Conservation (phyloP, 1,140 invertebrate genomes). For the Drosophila setifemur region DNA sequence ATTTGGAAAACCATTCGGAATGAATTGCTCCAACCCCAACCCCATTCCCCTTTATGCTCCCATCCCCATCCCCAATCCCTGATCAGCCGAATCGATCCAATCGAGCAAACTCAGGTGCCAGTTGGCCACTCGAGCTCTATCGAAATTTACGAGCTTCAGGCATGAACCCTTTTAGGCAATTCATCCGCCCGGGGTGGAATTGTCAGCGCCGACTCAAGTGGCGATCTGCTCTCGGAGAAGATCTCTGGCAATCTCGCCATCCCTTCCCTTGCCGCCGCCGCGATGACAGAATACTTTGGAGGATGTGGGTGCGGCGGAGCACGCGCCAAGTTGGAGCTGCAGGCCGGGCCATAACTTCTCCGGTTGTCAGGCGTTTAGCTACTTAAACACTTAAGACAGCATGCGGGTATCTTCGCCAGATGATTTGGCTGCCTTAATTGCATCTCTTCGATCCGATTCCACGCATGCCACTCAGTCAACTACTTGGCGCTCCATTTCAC, state of each 20-base stretch:
- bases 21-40: conserved; percentile 50
- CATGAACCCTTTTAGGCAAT: conserved; percentile 63
- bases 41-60: no score
- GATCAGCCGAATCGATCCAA: no score
- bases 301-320: conserved; percentile 42
- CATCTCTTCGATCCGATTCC: conserved; percentile 76
- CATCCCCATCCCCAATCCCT: no score
- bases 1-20: conserved; percentile 57
- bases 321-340: conserved; percentile 64
- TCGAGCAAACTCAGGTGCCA: conserved; percentile 33
- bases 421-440: conserved; percentile 67
- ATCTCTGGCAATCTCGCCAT: conserved; percentile 2
- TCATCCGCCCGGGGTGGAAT: conserved; percentile 25
- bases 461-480: conserved; percentile 71
- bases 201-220: conserved; percentile 58
- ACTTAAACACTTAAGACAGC: conserved; percentile 77
- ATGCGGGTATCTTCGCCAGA: conserved; percentile 38
- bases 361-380: conserved; percentile 75
- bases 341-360: conserved; percentile 68
- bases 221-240: conserved; percentile 5
- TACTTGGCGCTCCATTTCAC: conserved; percentile 72
- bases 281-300: conserved; percentile 70
- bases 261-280: conserved; percentile 1
- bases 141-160: conserved; percentile 68
- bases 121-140: conserved; percentile 60